These are phyloP conservation scores for Eristalis pertinax DNA, from an alignment of 2,888 invertebrate genomes.

Conservation along the genomic window DNA sequence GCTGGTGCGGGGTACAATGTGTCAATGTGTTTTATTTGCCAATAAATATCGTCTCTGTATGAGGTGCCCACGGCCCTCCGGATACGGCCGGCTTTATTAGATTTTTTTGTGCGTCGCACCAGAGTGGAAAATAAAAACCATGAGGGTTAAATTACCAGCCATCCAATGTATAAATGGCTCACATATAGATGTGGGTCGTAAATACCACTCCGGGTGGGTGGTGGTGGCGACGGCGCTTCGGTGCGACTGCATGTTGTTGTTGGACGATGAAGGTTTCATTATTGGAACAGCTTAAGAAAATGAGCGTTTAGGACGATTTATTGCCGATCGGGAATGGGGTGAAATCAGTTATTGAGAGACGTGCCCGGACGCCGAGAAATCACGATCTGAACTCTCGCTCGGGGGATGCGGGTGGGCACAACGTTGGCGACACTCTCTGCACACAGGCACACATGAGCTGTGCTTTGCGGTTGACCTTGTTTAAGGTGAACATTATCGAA, in stretches of 20 bases:
- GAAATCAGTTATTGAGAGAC: conserved; percentile 60
- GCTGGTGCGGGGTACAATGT: conserved; percentile 47
- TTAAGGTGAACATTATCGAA: neutral
- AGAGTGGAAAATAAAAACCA: conserved; percentile 68
- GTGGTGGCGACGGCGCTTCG: neutral
- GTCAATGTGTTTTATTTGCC: conserved; percentile 72
- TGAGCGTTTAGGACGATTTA: conserved; percentile 68
- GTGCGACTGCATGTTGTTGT: neutral
- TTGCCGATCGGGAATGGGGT: conserved; percentile 43
- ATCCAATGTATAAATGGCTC: conserved; percentile 68
- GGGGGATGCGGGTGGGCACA: neutral
- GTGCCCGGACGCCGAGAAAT: conserved; percentile 38
- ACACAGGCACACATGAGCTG: neutral
- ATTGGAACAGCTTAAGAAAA: conserved; percentile 70
- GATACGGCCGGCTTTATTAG: conserved; percentile 56
- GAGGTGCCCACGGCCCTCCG: conserved; percentile 28
- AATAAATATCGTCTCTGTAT: conserved; percentile 69
- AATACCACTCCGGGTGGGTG: conserved; percentile 31
- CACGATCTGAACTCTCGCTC: conserved; percentile 34
- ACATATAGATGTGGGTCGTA: conserved; percentile 56
- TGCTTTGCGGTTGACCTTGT: neutral
- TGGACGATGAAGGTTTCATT: conserved; percentile 36
- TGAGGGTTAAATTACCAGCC: conserved; percentile 72
- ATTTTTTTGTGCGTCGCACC: conserved; percentile 42
- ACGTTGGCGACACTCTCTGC: neutral